A percentile compares a stretch with the other conserved stretches of the same genome.
Evolutionary conservation across 2,797 vertebrate genomes (phyloP).

Genomic region (Sardinella longiceps): DNA sequence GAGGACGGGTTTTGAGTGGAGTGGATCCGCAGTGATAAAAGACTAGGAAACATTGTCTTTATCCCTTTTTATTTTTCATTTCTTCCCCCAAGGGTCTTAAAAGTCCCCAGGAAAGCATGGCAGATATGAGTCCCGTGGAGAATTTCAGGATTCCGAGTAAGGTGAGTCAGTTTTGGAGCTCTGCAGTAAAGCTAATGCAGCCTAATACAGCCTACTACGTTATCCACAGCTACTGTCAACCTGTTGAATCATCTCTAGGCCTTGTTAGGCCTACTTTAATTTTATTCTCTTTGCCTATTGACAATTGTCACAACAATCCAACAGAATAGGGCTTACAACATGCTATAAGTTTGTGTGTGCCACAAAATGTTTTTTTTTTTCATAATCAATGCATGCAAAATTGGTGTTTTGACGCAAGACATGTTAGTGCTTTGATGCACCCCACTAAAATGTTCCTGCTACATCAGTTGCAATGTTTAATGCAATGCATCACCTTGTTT

Average conservation of each 20-base stretch:
- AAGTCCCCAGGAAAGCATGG: conserved; percentile 91
- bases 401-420: background rate
- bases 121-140: conserved; percentile 91
- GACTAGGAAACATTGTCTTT: background rate
- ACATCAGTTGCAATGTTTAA: background rate
- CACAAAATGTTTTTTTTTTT: background rate
- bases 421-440: background rate
- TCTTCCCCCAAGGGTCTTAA: conserved; percentile 83
- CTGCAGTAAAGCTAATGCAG: background rate
- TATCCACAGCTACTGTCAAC: background rate
- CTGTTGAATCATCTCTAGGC: background rate
- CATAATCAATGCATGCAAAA: background rate
- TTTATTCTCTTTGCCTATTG: background rate
- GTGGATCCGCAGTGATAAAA: background rate
- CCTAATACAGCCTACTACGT: too few relatives aligned
- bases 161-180: conserved; percentile 70
- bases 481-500: background rate
- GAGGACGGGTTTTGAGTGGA: background rate
- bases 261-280: background rate
- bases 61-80: background rate
- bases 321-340: background rate
- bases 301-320: too few relatives aligned
- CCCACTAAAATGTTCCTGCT: background rate
- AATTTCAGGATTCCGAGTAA: conserved; percentile 91
- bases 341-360: background rate